phyloP scores from a whole-genome alignment of 2,797 vertebrate species.

The Heteromormyrus szaboi region DNA sequence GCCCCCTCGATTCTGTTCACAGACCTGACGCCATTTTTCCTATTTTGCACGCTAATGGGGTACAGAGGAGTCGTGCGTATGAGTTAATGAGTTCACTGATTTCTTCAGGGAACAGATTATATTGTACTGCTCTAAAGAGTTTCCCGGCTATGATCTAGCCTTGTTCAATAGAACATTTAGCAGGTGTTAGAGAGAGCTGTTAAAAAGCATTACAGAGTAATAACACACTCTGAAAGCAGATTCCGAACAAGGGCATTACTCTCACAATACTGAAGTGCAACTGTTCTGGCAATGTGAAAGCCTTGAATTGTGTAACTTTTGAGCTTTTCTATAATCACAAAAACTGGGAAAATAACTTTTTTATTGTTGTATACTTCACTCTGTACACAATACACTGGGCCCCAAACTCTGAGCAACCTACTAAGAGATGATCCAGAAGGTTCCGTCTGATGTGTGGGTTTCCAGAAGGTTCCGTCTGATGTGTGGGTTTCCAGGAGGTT shows the following conservation, averaged over 20 bases:
- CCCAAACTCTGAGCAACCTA: not conserved
- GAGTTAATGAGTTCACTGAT: not conserved
- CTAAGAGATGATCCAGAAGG: not conserved
- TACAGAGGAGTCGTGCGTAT: not conserved
- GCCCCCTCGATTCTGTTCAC: not conserved
- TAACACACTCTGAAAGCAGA: not conserved
- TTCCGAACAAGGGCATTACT: slow-evolving; percentile 1
- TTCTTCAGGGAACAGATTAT: not conserved
- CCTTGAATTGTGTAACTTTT: slow-evolving; percentile 11
- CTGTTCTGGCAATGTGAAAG: slow-evolving; percentile 7
- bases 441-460: not conserved
- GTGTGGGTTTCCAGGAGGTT: not conserved
- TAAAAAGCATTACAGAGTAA: not conserved
- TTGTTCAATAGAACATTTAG: not conserved
- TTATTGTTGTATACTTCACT: not conserved
- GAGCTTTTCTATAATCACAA: not conserved
- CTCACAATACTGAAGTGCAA: not conserved
- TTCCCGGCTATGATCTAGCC: not conserved
- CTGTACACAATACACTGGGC: not conserved
- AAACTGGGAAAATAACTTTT: not conserved
- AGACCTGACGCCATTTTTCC: not conserved
- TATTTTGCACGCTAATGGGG: not conserved
- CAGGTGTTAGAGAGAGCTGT: not conserved
- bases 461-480: not conserved
- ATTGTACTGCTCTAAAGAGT: not conserved